Percentiles rank a stretch among this genome's conserved stretches.
Conservation (phyloP, 2,113 vertebrate genomes). For the Hystrix cristata region DNA sequence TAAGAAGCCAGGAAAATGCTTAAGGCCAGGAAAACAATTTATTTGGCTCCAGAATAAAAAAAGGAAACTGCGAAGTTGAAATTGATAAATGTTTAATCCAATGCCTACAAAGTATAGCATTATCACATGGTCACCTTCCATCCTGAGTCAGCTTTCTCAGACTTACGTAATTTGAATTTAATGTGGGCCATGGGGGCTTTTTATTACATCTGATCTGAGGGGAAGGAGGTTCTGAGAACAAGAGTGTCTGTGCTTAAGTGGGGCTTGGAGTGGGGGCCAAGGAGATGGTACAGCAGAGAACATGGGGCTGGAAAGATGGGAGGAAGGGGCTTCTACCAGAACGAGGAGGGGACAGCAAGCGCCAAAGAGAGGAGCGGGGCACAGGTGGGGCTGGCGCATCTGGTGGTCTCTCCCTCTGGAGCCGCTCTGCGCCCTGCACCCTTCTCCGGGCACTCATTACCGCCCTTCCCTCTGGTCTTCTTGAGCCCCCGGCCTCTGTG, state of each 20-base stretch:
- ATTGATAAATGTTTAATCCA: constrained; percentile 76
- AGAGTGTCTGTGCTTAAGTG: neutral
- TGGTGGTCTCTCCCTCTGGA: neutral
- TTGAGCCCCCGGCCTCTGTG: neutral
- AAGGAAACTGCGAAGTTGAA: constrained; percentile 61
- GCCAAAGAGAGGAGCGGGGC: neutral
- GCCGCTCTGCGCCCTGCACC: neutral
- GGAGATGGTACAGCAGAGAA: neutral
- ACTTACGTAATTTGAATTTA: constrained; percentile 23
- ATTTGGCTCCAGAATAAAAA: constrained; percentile 73
- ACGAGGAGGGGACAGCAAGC: neutral
- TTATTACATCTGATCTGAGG: neutral
- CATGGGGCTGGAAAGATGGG: rapidly evolving
- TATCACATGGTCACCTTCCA: constrained; percentile 57
- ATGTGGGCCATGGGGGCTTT: neutral
- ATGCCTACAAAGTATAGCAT: constrained; percentile 60
- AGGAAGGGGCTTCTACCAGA: neutral
- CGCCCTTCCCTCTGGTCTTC: neutral
- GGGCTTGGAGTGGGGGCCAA: too few species aligned
- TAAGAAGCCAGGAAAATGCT: constrained; percentile 47
- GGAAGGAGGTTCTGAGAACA: neutral
- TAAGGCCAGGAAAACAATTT: constrained; percentile 76
- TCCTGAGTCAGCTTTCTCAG: neutral
- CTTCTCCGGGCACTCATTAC: neutral
- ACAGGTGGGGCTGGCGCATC: rapidly evolving